Evolutionary conservation across 2,888 invertebrate species (phyloP).

Genomic region (Drosophila birchii): DNA sequence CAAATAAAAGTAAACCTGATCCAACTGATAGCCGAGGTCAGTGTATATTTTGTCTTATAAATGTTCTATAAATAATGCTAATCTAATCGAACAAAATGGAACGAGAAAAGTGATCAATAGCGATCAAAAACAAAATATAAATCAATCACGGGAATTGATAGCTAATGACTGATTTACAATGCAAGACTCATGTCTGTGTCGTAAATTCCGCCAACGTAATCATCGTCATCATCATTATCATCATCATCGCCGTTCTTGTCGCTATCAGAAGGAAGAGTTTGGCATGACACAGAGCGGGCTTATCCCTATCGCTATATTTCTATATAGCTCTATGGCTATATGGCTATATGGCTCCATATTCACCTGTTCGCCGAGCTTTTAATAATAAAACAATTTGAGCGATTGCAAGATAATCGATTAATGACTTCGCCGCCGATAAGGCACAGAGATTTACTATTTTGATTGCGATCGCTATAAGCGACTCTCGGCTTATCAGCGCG

Average conservation of each 20-base stretch:
- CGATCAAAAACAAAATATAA: constrained; percentile 62
- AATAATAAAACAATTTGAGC: constrained; percentile 45
- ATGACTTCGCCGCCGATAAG: constrained; percentile 55
- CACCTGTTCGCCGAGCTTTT: constrained; percentile 30
- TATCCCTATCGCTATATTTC: constrained; percentile 24
- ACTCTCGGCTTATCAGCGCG: constrained; percentile 18
- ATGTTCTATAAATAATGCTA: constrained; percentile 36
- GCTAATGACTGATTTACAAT: constrained; percentile 68
- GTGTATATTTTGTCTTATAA: constrained; percentile 19
- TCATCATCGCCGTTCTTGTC: neutral
- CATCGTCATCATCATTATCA: constrained; percentile 13
- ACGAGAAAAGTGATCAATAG: constrained; percentile 56
- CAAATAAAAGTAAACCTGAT: constrained; percentile 19
- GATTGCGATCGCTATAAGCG: constrained; percentile 17
- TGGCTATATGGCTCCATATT: constrained; percentile 1
- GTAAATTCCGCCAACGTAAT: constrained; percentile 39
- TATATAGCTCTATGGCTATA: neutral
- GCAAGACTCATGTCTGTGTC: constrained; percentile 33
- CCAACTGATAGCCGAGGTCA: constrained; percentile 2
- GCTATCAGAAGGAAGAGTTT: constrained; percentile 37
- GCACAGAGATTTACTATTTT: constrained; percentile 53
- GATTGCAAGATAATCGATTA: constrained; percentile 63
- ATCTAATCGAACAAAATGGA: constrained; percentile 28
- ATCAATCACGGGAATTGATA: constrained; percentile 71
- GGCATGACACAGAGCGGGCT: constrained; percentile 33